phyloP scores from a whole-genome alignment of 2,113 vertebrate species.

The Camelus bactrianus region DNA sequence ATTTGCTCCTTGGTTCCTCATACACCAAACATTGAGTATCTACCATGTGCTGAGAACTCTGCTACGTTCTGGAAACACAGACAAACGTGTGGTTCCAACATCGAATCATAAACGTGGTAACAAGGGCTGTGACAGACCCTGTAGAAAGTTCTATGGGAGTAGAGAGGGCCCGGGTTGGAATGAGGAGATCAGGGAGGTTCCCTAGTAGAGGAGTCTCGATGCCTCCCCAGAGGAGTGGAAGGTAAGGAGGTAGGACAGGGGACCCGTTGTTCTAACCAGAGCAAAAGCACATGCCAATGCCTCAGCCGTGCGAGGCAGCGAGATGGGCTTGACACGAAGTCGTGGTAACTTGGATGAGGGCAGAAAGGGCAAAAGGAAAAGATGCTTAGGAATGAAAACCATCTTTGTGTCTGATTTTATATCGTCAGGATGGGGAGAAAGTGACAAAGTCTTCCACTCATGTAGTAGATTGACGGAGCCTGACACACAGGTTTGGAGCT shows the following conservation, averaged over 20 bases:
- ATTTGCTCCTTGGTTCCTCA: not conserved
- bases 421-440: not conserved
- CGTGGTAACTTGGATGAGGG: not conserved
- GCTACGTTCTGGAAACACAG: not conserved
- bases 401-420: not conserved
- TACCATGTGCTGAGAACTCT: not conserved
- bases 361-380: not conserved
- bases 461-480: not conserved
- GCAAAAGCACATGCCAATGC: rapidly evolving
- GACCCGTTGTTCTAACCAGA: not conserved
- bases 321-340: not conserved
- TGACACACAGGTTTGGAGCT: not conserved
- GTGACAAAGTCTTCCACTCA: not conserved
- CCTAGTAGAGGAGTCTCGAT: rapidly evolving
- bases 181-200: not conserved
- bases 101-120: no score
- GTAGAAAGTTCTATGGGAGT: not conserved
- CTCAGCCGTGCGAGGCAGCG: rapidly evolving
- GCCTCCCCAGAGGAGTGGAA: not conserved
- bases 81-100: not conserved
- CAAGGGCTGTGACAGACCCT: not conserved
- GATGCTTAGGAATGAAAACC: not conserved
- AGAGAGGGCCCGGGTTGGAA: not conserved
- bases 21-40: not conserved
- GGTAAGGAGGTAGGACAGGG: not conserved